Evolutionary conservation across 2,113 vertebrate species (phyloP).

Genomic region (Aegotheles bennettii): DNA sequence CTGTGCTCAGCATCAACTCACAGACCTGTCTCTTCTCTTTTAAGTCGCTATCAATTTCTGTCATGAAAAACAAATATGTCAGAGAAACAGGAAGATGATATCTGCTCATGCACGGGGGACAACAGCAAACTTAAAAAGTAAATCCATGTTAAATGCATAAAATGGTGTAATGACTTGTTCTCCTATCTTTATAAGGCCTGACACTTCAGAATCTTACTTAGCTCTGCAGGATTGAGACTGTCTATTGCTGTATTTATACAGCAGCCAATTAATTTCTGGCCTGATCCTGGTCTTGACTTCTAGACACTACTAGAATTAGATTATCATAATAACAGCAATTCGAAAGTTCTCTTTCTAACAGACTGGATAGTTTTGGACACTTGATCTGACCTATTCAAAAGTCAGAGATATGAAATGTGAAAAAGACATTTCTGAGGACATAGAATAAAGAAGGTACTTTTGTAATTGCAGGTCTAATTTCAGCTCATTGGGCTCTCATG

Average conservation of each 20-base stretch:
- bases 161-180: background rate
- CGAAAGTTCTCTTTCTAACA: background rate
- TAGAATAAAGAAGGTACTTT: background rate
- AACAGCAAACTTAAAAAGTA: background rate
- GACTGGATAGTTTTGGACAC: background rate
- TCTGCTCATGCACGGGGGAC: background rate
- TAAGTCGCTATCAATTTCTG: background rate
- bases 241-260: background rate
- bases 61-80: background rate
- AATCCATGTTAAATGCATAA: background rate
- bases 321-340: conserved; percentile 7
- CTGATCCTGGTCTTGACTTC: background rate
- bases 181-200: background rate
- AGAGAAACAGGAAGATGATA: background rate
- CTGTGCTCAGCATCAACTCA: background rate
- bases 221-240: background rate
- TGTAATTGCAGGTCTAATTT: background rate
- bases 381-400: conserved; percentile 8
- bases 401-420: background rate
- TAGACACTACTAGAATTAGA: background rate
- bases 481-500: background rate
- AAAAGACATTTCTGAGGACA: background rate
- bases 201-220: background rate
- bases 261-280: background rate
- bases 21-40: background rate